Evolutionary conservation across 2,113 vertebrate species (phyloP).

Genomic region (Ameiurus melas): DNA sequence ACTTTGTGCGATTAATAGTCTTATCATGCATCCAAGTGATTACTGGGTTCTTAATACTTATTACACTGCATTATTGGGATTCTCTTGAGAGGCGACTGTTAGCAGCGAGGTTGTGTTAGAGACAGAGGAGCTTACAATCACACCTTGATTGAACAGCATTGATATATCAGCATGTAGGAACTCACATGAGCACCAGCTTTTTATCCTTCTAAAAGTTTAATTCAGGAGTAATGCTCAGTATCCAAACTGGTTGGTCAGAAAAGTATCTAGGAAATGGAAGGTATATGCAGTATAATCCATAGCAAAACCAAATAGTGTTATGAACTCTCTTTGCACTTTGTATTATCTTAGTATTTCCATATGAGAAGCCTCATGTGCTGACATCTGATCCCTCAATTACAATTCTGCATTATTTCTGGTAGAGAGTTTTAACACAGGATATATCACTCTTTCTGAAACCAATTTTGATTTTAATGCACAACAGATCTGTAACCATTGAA

Average conservation of each 20-base stretch:
- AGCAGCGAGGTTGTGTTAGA: conserved; percentile 67
- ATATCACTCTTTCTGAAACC: conserved; percentile 49
- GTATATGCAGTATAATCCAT: neutral
- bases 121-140: conserved; percentile 63
- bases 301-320: neutral
- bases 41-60: conserved; percentile 78
- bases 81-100: conserved; percentile 72
- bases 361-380: conserved; percentile 31
- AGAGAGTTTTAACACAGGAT: conserved; percentile 32
- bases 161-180: conserved; percentile 49
- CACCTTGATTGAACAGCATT: conserved; percentile 68
- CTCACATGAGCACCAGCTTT: neutral
- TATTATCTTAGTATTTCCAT: conserved; percentile 29
- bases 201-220: neutral
- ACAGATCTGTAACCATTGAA: conserved; percentile 59
- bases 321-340: neutral
- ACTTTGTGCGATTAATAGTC: conserved; percentile 74
- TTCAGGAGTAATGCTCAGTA: neutral
- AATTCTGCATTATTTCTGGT: conserved; percentile 31
- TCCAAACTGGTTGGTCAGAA: neutral
- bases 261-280: neutral
- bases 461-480: conserved; percentile 34
- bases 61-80: conserved; percentile 75
- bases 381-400: conserved; percentile 39
- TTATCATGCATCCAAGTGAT: conserved; percentile 76